Conservation (phyloP, 2,888 invertebrate species). For the Dysmachus trigonus region DNA sequence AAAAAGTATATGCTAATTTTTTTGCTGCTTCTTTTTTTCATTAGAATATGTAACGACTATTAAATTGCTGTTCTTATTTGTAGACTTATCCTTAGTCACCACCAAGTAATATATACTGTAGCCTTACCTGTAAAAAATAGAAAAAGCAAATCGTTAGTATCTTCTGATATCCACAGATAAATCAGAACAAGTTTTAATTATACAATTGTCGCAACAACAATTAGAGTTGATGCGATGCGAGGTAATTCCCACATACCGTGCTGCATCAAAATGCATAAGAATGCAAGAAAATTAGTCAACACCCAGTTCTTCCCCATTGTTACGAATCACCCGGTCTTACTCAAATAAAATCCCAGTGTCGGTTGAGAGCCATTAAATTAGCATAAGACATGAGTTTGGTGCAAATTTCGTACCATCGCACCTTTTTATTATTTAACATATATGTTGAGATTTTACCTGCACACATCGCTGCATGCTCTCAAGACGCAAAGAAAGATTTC, state of each 20-base stretch:
- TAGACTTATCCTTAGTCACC: too few species aligned
- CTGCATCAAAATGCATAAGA: neutral
- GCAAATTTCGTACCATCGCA: neutral
- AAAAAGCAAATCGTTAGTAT: neutral
- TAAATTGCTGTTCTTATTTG: too few species aligned
- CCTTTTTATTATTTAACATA: neutral
- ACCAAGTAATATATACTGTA: too few species aligned
- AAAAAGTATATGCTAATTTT: too few species aligned
- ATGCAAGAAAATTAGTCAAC: conserved; percentile 21
- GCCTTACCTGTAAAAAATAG: conserved; percentile 2
- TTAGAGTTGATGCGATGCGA: neutral
- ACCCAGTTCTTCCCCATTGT: conserved; percentile 8
- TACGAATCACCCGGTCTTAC: neutral
- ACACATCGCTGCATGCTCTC: neutral
- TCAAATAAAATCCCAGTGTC: neutral
- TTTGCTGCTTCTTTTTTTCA: too few species aligned
- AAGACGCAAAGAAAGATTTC: neutral
- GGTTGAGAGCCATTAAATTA: neutral
- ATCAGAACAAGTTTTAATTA: neutral
- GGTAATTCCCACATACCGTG: neutral
- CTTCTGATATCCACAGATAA: neutral
- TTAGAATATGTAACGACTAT: too few species aligned
- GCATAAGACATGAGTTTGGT: neutral
- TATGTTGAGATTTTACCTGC: neutral
- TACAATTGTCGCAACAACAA: neutral